Percentiles rank a stretch among this genome's conserved stretches.
phyloP scores from a whole-genome alignment of 2,888 invertebrate species.

The Brenthis ino region DNA sequence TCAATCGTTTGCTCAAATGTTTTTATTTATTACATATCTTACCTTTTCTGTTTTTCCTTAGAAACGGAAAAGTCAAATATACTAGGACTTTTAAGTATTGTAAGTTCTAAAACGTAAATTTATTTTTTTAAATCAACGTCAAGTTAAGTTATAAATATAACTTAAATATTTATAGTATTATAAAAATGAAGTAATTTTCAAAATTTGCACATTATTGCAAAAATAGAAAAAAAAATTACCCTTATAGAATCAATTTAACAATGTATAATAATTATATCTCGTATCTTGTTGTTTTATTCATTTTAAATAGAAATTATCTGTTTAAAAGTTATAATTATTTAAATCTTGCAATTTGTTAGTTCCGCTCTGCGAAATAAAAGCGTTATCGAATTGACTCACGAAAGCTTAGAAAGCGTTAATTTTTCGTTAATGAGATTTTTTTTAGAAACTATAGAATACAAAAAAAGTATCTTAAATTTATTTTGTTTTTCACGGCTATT shows the following conservation, averaged over 20 bases:
- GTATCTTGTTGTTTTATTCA: conserved; percentile 18
- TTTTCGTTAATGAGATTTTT: conserved; percentile 12
- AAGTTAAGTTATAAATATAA: no score
- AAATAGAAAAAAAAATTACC: neutral
- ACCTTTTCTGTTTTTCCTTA: no score
- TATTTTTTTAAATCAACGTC: no score
- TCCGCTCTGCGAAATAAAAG: conserved; percentile 21
- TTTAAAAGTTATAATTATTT: conserved; percentile 14
- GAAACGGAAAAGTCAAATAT: no score
- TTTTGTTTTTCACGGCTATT: no score
- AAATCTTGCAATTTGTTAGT: conserved; percentile 27
- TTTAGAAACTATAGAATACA: no score
- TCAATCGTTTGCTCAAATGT: no score
- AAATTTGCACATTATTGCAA: neutral
- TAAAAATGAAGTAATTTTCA: no score
- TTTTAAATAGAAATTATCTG: conserved; percentile 18
- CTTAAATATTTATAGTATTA: no score
- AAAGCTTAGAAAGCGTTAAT: conserved; percentile 29
- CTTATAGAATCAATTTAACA: neutral
- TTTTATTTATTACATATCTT: no score
- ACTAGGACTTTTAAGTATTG: no score
- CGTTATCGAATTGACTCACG: conserved; percentile 16
- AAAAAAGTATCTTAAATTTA: neutral
- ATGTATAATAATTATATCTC: neutral
- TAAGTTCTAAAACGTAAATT: no score